These are phyloP conservation scores for Thereva unica DNA, from an alignment of 2,888 invertebrate genomes.

Conservation along the genomic window DNA sequence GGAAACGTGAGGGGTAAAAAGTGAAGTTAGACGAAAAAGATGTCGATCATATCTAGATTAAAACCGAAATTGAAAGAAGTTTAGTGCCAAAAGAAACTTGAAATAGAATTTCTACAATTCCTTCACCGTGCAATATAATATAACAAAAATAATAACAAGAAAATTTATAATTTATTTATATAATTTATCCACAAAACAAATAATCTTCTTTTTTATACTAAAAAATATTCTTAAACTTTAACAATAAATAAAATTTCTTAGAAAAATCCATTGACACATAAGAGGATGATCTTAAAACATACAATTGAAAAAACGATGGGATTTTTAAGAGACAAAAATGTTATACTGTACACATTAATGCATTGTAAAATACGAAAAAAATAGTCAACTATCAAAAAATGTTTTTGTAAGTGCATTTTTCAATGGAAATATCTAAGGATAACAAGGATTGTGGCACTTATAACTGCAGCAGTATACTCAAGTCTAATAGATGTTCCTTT, in stretches of 20 bases:
- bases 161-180: too few relatives aligned
- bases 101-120: too few relatives aligned
- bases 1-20: too few relatives aligned
- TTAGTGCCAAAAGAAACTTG: too few relatives aligned
- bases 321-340: background rate
- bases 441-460: conserved; percentile 10
- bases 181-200: background rate
- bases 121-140: too few relatives aligned
- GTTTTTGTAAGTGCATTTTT: background rate
- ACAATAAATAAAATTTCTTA: conserved; percentile 2
- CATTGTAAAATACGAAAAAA: background rate
- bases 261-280: conserved; percentile 6
- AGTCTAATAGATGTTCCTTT: conserved; percentile 48
- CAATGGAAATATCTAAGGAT: background rate
- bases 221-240: conserved; percentile 8
- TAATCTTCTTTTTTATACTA: background rate
- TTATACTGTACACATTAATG: background rate
- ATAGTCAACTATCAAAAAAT: background rate
- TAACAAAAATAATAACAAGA: too few relatives aligned
- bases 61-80: too few relatives aligned
- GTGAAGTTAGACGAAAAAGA: too few relatives aligned
- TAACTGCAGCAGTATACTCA: background rate
- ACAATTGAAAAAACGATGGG: background rate
- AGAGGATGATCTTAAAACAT: background rate
- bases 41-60: too few relatives aligned